A percentile compares a stretch with the other conserved stretches of the same genome.
These are phyloP conservation scores for Orycteropus afer DNA, from an alignment of 2,113 vertebrate species.

Conservation along the genomic window DNA sequence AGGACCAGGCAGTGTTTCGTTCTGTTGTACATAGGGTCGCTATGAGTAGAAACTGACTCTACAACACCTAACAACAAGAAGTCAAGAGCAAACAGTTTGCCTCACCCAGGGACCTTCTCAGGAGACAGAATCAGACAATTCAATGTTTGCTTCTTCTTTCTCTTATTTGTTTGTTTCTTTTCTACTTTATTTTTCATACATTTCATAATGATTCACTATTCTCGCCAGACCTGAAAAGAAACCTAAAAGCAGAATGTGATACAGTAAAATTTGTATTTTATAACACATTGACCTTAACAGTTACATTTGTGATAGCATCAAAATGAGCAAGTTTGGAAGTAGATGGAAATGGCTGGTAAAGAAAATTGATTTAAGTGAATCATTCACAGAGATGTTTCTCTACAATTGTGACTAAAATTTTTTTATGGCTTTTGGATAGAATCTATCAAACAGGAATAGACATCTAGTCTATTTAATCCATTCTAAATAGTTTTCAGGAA, in stretches of 20 bases:
- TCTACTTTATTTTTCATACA: constrained; percentile 21
- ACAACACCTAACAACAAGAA: too few relatives aligned
- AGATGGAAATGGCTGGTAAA: constrained; percentile 18
- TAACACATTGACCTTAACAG: constrained; percentile 19
- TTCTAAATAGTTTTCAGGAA: neutral
- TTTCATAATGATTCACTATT: constrained; percentile 56
- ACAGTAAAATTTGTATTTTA: constrained; percentile 39
- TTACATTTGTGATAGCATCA: neutral
- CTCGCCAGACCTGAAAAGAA: neutral
- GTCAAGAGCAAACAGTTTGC: neutral
- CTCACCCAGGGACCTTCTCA: neutral
- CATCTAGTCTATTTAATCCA: neutral
- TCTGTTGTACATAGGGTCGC: too few relatives aligned
- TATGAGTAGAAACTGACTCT: too few relatives aligned
- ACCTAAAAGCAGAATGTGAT: constrained; percentile 54
- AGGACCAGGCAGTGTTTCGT: too few relatives aligned
- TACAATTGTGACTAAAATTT: neutral
- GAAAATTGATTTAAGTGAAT: constrained; percentile 10
- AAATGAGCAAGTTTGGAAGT: constrained; percentile 40
- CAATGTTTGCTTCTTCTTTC: neutral
- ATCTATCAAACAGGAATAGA: neutral
- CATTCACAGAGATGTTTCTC: neutral
- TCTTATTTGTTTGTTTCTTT: constrained; percentile 1
- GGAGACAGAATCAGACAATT: neutral
- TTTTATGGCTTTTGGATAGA: neutral